Percentiles rank a stretch among this genome's conserved stretches.
Conservation (phyloP, 2,797 vertebrate genomes). For the Rhabdophis nuchalis region DNA sequence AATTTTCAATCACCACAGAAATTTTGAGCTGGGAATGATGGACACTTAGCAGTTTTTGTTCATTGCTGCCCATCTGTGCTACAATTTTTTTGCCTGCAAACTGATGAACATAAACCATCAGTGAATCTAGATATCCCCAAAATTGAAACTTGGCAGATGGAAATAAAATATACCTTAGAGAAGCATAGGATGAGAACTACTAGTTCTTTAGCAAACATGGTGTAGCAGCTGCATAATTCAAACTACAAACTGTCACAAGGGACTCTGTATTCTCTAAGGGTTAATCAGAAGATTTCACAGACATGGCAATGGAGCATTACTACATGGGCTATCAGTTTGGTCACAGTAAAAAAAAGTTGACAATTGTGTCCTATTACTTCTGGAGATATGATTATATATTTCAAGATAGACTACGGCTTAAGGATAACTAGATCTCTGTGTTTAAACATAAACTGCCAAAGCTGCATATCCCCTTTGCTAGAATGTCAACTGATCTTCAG, state of each 20-base stretch:
- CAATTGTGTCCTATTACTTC: not conserved
- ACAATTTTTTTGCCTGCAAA: not conserved
- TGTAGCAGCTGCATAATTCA: conserved; percentile 19
- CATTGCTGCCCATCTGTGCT: not conserved
- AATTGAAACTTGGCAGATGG: conserved; percentile 35
- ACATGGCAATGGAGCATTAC: fast-evolving
- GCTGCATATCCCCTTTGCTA: not conserved
- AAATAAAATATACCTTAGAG: conserved; percentile 36
- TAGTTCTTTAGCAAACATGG: conserved; percentile 17
- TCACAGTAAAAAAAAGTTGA: fast-evolving
- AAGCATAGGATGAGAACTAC: conserved; percentile 13
- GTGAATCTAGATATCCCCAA: not conserved
- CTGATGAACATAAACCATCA: not conserved
- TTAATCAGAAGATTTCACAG: not conserved
- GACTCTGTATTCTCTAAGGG: not conserved
- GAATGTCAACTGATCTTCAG: not conserved
- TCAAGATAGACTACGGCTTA: fast-evolving
- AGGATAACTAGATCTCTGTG: not conserved
- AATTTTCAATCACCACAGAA: not conserved
- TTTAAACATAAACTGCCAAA: not conserved
- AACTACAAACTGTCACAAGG: not conserved
- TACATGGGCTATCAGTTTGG: fast-evolving
- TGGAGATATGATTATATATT: not conserved
- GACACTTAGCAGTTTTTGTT: not conserved
- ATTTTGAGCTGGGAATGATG: not conserved